A percentile compares a stretch with the other conserved stretches of the same genome.
Evolutionary conservation across 2,113 vertebrate genomes (phyloP).

Genomic region (Meles meles): DNA sequence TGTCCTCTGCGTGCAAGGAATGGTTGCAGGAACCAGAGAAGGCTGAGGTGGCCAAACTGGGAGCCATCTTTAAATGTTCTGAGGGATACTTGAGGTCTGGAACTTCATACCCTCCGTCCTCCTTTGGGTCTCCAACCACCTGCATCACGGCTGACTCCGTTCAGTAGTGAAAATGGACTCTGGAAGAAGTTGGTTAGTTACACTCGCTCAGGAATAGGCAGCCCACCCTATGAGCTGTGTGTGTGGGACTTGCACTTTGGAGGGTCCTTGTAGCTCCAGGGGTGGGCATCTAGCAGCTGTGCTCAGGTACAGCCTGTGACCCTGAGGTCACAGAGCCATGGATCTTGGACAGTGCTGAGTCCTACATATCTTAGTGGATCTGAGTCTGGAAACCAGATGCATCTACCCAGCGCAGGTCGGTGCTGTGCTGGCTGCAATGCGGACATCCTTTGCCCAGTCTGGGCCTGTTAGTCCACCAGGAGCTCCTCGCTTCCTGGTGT

Average conservation of each 20-base stretch:
- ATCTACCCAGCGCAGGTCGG: not conserved
- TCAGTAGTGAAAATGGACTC: not conserved
- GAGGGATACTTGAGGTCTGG: not conserved
- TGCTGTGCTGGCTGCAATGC: not conserved
- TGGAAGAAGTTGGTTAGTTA: not conserved
- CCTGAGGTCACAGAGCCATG: not conserved
- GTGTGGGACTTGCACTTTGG: not conserved
- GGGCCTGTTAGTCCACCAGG: not conserved
- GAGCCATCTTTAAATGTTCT: not conserved
- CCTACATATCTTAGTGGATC: not conserved
- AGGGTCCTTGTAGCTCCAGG: not conserved
- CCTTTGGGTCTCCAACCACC: not conserved
- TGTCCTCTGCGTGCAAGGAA: not conserved
- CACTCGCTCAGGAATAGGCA: not conserved
- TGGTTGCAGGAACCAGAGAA: not conserved
- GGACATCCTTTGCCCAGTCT: not conserved
- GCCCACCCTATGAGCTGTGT: not conserved
- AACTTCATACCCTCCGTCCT: not conserved
- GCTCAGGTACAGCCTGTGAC: not conserved
- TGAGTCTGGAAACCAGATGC: not conserved
- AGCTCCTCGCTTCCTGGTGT: not conserved
- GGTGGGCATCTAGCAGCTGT: not conserved
- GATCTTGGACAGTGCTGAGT: not conserved
- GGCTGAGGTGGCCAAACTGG: not conserved
- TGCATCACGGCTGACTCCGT: not conserved